These are phyloP conservation scores for Dufourea novaeangliae DNA, from an alignment of 1,140 invertebrate genomes.

Conservation along the genomic window DNA sequence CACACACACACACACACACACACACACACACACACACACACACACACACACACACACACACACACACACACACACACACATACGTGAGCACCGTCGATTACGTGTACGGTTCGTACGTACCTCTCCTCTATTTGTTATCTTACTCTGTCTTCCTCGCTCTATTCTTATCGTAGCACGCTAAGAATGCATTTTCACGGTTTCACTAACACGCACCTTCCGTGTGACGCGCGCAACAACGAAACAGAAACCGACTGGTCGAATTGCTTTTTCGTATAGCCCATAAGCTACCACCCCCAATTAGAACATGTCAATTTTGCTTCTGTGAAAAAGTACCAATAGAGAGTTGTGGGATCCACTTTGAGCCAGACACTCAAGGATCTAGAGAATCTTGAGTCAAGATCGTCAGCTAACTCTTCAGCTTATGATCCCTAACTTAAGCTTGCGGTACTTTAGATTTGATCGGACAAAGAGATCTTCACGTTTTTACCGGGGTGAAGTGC, in stretches of 20 bases:
- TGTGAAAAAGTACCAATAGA: too few relatives aligned
- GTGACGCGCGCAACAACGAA: constrained; percentile 11
- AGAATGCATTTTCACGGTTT: constrained; percentile 64
- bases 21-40: neutral
- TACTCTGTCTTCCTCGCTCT: constrained; percentile 55
- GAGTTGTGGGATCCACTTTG: too few relatives aligned
- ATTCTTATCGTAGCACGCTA: constrained; percentile 62
- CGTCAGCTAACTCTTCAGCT: too few relatives aligned
- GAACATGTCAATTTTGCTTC: neutral
- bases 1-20: neutral
- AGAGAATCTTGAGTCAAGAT: too few relatives aligned
- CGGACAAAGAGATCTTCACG: too few relatives aligned
- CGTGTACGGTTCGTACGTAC: constrained; percentile 13
- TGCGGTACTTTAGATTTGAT: too few relatives aligned
- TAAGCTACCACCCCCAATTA: neutral
- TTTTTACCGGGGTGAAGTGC: neutral
- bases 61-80: neutral
- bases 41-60: neutral
- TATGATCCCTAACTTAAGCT: too few relatives aligned
- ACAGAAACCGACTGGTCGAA: constrained; percentile 3
- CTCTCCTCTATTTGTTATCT: constrained; percentile 60
- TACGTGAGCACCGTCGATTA: constrained; percentile 11
- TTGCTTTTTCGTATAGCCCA: neutral
- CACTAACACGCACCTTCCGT: constrained; percentile 41
- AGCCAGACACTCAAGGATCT: too few relatives aligned